Evolutionary conservation across 1,140 invertebrate species (phyloP).

Genomic region (Drosophila ironensis): DNA sequence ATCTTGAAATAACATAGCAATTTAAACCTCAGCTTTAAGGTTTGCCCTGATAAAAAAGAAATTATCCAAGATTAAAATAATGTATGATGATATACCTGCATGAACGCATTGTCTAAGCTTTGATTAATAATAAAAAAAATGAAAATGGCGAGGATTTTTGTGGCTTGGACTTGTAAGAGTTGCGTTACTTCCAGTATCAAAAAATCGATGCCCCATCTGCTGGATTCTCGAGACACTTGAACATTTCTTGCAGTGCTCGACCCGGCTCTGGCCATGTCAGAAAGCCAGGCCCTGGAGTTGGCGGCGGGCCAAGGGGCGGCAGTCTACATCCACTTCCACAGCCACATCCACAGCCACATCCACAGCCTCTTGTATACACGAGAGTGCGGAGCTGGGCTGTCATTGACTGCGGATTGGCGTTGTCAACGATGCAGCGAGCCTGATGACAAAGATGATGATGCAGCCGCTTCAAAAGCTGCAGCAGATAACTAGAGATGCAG

Average conservation of each 20-base stretch:
- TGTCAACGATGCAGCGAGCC: slow-evolving; percentile 54
- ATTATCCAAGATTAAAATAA: too few species aligned
- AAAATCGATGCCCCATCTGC: neutral
- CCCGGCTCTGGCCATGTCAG: slow-evolving; percentile 11
- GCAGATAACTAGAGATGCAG: slow-evolving; percentile 12
- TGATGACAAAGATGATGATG: slow-evolving; percentile 53
- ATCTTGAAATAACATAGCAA: too few species aligned
- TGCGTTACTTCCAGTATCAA: too few species aligned
- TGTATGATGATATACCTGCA: too few species aligned
- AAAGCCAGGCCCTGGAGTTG: slow-evolving; percentile 1
- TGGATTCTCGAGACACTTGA: too few species aligned
- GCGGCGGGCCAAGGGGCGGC: neutral
- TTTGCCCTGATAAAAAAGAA: too few species aligned
- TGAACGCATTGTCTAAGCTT: too few species aligned
- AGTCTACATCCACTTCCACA: neutral
- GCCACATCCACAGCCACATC: neutral
- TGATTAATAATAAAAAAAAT: too few species aligned
- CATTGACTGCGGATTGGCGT: slow-evolving; percentile 56
- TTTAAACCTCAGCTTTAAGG: too few species aligned
- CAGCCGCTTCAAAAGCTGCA: slow-evolving; percentile 52
- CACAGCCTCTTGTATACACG: neutral
- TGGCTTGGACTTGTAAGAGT: too few species aligned
- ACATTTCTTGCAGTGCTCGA: neutral
- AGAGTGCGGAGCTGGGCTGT: slow-evolving; percentile 24
- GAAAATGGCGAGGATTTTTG: too few species aligned